Conservation (phyloP, 1,140 invertebrate genomes). For the Liolophura sinensis region DNA sequence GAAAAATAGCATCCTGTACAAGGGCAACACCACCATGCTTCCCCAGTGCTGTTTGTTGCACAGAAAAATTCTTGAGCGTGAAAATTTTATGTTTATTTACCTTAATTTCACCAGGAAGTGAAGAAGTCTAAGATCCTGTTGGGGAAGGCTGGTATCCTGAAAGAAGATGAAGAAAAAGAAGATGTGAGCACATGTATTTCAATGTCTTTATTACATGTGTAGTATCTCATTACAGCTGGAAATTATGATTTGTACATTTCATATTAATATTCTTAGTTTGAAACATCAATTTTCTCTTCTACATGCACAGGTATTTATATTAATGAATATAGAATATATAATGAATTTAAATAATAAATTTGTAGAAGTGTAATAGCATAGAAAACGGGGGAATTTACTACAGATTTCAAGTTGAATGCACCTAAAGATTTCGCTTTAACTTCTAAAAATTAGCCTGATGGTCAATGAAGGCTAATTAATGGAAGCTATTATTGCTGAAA, state of each 20-base stretch:
- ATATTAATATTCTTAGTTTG: too few relatives aligned
- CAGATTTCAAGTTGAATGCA: background rate
- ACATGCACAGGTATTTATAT: too few relatives aligned
- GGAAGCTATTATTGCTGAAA: background rate
- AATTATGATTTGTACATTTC: background rate
- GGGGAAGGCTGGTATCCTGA: slow-evolving; percentile 81
- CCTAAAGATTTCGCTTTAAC: background rate
- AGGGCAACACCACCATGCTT: too few relatives aligned
- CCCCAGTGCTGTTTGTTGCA: too few relatives aligned
- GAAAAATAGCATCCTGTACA: too few relatives aligned
- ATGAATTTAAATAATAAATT: too few relatives aligned
- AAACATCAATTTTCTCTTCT: too few relatives aligned
- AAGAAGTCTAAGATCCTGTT: slow-evolving; percentile 96
- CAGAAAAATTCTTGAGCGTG: background rate
- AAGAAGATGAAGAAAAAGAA: slow-evolving; percentile 58
- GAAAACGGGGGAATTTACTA: background rate
- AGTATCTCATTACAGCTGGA: background rate
- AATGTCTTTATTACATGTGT: too few relatives aligned
- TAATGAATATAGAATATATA: too few relatives aligned
- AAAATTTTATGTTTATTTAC: slow-evolving; percentile 10
- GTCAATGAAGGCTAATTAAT: background rate
- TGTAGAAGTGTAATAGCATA: too few relatives aligned
- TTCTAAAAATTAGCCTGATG: background rate
- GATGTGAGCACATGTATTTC: slow-evolving; percentile 31
- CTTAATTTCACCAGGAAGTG: slow-evolving; percentile 76